These are phyloP conservation scores for Chironex yamaguchii DNA, from an alignment of 30 jellyfish, hydroid and myxozoan genomes.

Conservation along the genomic window DNA sequence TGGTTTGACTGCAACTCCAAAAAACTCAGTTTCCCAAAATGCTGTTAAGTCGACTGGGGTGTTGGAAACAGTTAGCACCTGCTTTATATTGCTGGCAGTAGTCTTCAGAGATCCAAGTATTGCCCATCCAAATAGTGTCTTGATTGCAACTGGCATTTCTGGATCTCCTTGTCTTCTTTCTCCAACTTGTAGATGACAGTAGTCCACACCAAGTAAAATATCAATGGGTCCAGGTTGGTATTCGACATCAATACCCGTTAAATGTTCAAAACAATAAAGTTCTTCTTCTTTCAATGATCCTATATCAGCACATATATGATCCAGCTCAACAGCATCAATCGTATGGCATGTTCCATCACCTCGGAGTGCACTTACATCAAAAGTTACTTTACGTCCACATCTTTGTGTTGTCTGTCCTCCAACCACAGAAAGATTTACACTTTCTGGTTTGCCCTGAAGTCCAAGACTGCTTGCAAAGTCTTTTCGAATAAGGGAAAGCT, in stretches of 20 bases:
- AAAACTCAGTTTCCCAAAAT: conserved; percentile 72
- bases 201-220: conserved; percentile 71
- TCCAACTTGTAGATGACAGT: conserved; percentile 67
- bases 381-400: too few relatives aligned
- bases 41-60: conserved; percentile 63
- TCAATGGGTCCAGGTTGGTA: conserved; percentile 66
- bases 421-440: conserved; percentile 51
- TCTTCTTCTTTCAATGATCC: conserved; percentile 26
- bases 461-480: conserved; percentile 49
- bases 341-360: too few relatives aligned
- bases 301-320: conserved; percentile 45
- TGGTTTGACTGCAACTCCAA: conserved; percentile 59
- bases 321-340: conserved; percentile 71
- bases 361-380: too few relatives aligned
- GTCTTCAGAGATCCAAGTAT: conserved; percentile 64
- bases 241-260: too few relatives aligned
- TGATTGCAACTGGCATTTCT: conserved; percentile 66
- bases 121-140: conserved; percentile 77
- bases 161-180: conserved; percentile 62
- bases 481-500: conserved; percentile 10
- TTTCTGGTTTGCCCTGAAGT: conserved; percentile 41
- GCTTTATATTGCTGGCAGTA: conserved; percentile 17
- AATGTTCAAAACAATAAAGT: too few relatives aligned
- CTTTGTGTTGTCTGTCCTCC: too few relatives aligned
- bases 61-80: conserved; percentile 61